phyloP scores from a whole-genome alignment of 1,140 invertebrate species.

The Sogatella furcifera region DNA sequence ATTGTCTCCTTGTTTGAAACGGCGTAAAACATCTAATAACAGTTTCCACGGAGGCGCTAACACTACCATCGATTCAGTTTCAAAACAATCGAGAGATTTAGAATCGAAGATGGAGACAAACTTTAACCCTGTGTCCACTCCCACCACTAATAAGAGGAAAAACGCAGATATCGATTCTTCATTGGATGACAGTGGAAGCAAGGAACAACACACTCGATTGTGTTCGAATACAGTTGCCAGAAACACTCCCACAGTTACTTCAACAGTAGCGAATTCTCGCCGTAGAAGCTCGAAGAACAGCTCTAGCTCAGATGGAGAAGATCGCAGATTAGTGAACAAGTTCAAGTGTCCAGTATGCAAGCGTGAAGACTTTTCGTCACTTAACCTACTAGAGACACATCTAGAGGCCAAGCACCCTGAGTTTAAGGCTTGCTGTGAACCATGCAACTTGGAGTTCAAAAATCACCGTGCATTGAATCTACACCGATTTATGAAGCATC shows the following conservation, averaged over 20 bases:
- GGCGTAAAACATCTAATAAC: not conserved
- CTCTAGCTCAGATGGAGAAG: no score
- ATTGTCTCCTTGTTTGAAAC: not conserved
- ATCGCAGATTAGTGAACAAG: not conserved
- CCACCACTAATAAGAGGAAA: not conserved
- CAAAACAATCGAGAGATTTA: no score
- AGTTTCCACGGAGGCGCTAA: no score
- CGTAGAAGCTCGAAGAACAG: not conserved
- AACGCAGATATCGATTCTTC: not conserved
- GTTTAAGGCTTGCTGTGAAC: constrained; percentile 52
- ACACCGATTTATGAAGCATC: constrained; percentile 48
- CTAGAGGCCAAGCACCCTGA: constrained; percentile 59
- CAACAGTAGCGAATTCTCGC: not conserved
- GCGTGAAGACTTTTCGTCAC: constrained; percentile 45
- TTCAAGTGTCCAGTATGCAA: constrained; percentile 47
- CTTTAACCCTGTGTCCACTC: no score
- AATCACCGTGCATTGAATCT: constrained; percentile 56
- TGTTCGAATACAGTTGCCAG: constrained; percentile 11
- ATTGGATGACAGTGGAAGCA: not conserved
- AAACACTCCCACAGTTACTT: constrained; percentile 7
- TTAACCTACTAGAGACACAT: constrained; percentile 49
- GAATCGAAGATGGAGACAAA: no score
- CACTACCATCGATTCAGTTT: no score
- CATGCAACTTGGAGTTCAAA: constrained; percentile 56
- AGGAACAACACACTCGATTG: not conserved